Evolutionary conservation across 1,140 invertebrate species (phyloP).

Genomic region (Diorhabda sublineata): DNA sequence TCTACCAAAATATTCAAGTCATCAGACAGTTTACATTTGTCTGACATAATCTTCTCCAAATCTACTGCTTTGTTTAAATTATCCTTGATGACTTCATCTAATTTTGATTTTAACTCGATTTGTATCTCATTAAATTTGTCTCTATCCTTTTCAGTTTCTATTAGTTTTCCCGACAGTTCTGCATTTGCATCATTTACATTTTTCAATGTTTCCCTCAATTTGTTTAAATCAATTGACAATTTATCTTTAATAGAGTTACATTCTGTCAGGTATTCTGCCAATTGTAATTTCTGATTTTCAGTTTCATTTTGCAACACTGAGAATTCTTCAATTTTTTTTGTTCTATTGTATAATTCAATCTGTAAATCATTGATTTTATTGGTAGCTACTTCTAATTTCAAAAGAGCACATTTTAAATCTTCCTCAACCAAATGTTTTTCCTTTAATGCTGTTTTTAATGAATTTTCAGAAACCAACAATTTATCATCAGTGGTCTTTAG

Average conservation of each 20-base stretch:
- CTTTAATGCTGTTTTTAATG: background rate
- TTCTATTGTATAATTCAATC: no score
- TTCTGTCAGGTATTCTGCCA: no score
- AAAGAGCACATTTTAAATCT: background rate
- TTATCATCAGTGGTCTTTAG: constrained; percentile 32
- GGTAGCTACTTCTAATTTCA: background rate
- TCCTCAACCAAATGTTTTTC: background rate
- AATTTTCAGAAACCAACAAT: constrained; percentile 18
- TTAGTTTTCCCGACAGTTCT: background rate
- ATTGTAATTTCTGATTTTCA: no score
- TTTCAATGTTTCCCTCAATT: no score
- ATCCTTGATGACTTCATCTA: constrained; percentile 2
- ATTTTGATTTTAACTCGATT: background rate
- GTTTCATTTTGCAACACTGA: no score
- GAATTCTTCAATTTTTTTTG: no score
- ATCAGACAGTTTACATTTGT: constrained; percentile 3
- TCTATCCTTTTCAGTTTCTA: background rate
- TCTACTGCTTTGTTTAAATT: background rate
- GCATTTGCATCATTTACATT: background rate
- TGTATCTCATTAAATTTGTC: background rate
- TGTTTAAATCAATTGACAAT: no score
- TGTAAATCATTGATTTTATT: background rate
- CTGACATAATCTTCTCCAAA: constrained; percentile 8
- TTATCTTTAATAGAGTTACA: no score
- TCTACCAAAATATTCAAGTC: background rate